phyloP scores from a whole-genome alignment of 2,888 invertebrate genomes.

The Clitarchus hookeri region DNA sequence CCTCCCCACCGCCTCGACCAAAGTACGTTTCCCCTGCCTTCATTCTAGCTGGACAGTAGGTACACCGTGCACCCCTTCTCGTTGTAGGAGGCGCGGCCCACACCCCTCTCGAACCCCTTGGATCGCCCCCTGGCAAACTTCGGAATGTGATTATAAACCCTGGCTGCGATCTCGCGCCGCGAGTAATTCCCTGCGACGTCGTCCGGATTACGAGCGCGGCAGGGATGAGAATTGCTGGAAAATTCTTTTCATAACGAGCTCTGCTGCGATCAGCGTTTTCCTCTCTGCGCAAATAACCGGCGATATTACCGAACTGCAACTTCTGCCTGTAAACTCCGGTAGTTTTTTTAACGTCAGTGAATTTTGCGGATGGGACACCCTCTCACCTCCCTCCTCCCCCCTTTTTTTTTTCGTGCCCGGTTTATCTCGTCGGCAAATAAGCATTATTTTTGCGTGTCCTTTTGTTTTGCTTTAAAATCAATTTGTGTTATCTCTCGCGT shows the following conservation, averaged over 20 bases:
- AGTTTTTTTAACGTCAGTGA: no score
- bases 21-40: neutral
- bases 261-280: neutral
- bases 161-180: neutral
- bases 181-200: neutral
- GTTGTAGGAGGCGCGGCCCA: no score
- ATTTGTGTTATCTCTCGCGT: no score
- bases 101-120: no score
- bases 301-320: no score
- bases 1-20: neutral
- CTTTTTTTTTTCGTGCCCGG: neutral
- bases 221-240: neutral
- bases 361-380: no score
- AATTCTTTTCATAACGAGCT: neutral
- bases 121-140: neutral
- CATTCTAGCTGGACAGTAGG: no score
- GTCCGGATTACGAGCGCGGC: neutral
- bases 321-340: no score
- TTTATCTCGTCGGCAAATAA: neutral
- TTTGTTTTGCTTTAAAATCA: no score
- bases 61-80: no score
- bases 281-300: neutral
- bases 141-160: conserved; percentile 14
- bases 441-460: no score
- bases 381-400: no score